Evolutionary conservation across 2,113 vertebrate species (phyloP).

Genomic region (Calidris pygmaea): DNA sequence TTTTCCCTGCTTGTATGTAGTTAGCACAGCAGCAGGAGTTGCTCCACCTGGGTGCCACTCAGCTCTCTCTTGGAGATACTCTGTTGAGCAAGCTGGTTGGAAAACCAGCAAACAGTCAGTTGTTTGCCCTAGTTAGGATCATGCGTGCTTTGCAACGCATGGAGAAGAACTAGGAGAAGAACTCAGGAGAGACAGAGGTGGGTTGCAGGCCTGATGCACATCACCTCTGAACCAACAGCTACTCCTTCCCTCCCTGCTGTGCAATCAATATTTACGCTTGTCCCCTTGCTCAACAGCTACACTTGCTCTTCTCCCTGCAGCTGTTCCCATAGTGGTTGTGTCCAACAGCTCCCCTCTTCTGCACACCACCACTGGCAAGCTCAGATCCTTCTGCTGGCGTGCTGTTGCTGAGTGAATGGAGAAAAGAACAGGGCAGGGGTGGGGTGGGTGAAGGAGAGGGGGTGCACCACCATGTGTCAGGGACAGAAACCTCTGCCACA

Average conservation of each 20-base stretch:
- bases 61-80: background rate
- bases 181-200: fast-evolving
- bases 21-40: background rate
- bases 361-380: background rate
- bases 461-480: fast-evolving
- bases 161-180: background rate
- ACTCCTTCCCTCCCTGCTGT: background rate
- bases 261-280: background rate
- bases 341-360: background rate
- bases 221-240: background rate
- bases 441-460: background rate
- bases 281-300: background rate
- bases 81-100: background rate
- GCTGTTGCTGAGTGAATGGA: background rate
- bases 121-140: background rate
- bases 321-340: background rate
- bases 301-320: background rate
- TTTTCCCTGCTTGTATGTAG: background rate
- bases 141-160: background rate
- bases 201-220: background rate
- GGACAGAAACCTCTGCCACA: background rate
- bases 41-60: background rate
- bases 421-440: background rate
- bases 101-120: background rate
- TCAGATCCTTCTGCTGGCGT: background rate